phyloP scores from a whole-genome alignment of 2,113 vertebrate species.

The Dasyurus viverrinus region DNA sequence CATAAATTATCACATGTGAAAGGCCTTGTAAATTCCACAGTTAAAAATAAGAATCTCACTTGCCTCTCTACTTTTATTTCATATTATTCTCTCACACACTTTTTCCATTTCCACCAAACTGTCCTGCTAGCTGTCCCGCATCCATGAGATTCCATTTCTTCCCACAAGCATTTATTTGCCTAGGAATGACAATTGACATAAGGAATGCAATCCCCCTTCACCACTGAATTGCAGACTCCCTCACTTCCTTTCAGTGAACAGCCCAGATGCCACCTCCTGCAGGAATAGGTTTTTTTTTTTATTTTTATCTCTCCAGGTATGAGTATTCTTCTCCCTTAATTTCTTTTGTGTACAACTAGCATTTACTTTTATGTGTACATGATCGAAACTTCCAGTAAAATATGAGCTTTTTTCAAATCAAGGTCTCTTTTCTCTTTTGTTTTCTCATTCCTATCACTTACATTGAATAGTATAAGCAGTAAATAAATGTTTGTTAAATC shows the following conservation, averaged over 20 bases:
- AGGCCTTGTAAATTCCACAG: neutral
- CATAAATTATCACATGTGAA: neutral
- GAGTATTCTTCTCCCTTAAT: neutral
- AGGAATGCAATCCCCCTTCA: neutral
- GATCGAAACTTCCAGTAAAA: neutral
- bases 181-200: neutral
- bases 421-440: neutral
- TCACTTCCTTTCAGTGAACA: neutral
- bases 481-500: neutral
- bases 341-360: neutral
- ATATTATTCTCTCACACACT: neutral
- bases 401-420: neutral
- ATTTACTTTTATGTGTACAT: neutral
- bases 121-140: neutral
- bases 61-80: neutral
- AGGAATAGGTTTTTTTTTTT: neutral
- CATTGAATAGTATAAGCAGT: neutral
- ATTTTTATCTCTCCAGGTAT: neutral
- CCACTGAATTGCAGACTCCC: neutral
- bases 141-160: neutral
- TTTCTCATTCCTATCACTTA: neutral
- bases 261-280: neutral
- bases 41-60: neutral
- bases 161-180: neutral
- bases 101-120: neutral